These are phyloP conservation scores for Botia almorhae DNA, from an alignment of 2,797 vertebrate genomes.

Conservation along the genomic window DNA sequence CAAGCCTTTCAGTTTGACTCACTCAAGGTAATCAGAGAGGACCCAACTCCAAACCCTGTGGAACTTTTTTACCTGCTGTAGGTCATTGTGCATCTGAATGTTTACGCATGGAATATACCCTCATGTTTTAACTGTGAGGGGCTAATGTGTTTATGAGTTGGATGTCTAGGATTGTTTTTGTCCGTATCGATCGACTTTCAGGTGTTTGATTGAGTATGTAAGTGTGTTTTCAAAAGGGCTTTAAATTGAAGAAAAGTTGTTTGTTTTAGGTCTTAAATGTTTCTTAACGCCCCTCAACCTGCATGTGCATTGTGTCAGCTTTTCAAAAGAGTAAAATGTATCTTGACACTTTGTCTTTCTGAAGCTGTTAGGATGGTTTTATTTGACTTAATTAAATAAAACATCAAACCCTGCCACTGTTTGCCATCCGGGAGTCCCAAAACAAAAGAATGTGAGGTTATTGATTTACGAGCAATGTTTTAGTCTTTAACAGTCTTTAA, in stretches of 20 bases:
- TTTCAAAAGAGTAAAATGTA: constrained; percentile 17
- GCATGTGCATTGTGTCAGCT: background rate
- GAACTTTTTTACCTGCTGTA: constrained; percentile 67
- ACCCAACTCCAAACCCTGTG: no score
- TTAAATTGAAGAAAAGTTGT: no score
- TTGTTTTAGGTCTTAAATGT: constrained; percentile 25
- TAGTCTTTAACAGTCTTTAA: constrained; percentile 13
- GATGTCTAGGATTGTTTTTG: constrained; percentile 22
- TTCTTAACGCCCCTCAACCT: background rate
- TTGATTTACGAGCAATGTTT: constrained; percentile 41
- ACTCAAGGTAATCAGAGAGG: no score
- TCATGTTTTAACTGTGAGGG: constrained; percentile 21
- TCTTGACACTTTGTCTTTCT: background rate
- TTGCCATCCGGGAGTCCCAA: background rate
- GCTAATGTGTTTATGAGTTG: constrained; percentile 15
- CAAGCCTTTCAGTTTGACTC: no score
- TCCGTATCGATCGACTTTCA: background rate
- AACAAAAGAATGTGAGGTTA: constrained; percentile 23
- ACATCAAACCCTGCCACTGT: background rate
- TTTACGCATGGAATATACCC: constrained; percentile 11
- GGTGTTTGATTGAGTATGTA: constrained; percentile 26
- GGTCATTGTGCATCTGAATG: constrained; percentile 12
- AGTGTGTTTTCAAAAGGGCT: constrained; percentile 13
- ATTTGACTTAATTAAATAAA: background rate
- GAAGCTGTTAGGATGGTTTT: constrained; percentile 4